Base-by-base conservation (phyloP, 1,140 invertebrate genomes). In the Dinoponera quadriceps region DNA sequence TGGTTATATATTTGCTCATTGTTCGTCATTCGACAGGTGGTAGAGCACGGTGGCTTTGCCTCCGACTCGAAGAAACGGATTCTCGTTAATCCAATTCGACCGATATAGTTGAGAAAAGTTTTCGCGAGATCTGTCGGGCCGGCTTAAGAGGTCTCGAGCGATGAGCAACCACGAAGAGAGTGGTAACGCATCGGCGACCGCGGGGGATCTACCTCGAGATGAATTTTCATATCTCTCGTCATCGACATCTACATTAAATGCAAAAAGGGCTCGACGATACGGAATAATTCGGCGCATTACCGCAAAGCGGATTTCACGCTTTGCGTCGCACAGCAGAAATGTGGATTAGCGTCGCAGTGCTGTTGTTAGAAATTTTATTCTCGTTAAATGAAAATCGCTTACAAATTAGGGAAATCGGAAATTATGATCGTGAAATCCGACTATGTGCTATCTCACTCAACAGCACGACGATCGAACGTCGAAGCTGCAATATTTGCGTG, bases 221-320 rank as follows among this genome's bases (percentile, higher is more conserved):
- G 48, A 86, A 78, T 73, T 77, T 86, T 83, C 78, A 77, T 72
- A 83, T 29, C 7, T 3, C 44, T 4, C 44, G 13, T 4, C 48
- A 16, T 18, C 3, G 20, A 25, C 48, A 55, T 75, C 86, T 78
- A 38, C 54, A 78, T 87, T 14, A 38, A 69, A 55, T n/a, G 33
- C 13, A 33, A 18, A 44, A 68, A 20, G 3, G 5, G 9, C 18
- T 51, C 33, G 3, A 13, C 3, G 22, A 65, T 3, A 14, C 4
- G 48, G 3, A 9, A 20, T 5, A 5, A 0, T 51, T 33, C 38
- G n/a, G 25, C 54, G 13, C 2, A 29, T 29, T 38, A 29, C 16
- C 11, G 59, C 16, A 22, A 65, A 65, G 62, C n/a, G 33, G 62
- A 65, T 65, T 38, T 20, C 62, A 3, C 62, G 62, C 33, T 65